Base-by-base conservation (phyloP, 2,888 invertebrate species). In the Chydorus sphaericus region DNA sequence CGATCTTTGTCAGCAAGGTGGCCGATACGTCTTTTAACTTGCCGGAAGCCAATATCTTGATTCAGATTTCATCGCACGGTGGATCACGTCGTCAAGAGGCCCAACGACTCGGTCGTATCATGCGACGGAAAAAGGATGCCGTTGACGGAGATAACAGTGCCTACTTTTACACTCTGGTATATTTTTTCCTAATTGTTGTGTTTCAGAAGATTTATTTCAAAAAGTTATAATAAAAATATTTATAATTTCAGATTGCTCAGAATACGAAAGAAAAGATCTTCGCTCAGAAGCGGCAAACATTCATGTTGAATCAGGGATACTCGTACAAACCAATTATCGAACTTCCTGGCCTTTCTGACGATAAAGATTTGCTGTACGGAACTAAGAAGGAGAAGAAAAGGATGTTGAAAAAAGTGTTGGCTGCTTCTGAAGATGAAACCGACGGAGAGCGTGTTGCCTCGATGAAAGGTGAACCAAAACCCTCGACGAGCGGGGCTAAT, bases 11-110 rank as follows among this genome's bases (percentile, higher is more conserved):
- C 57, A 96, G 96, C 64, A 97, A 98, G 78, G 96, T 98, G 7
- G 98, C 98, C 1, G 98, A 99, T 68, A 99, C 97, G 0, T 97
- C 96, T 55, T 99, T 99, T 70, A 98, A 98, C 78, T 77, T 98
- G 66, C 98, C 98, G 0, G 98, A 99, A 72, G 98, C 98, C 0
- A 98, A 98, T 70, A 97, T 99, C 1, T 74, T 98, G 30, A 91
- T 98, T 65, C 98, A 98, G 74, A 96, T 98, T 59, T 98, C 97
- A 0, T 96, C 97, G 2, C 98, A 99, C 68, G 98, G 98, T 58
- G 98, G 98, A 5, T 97, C 97, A 0, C 76, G 98, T 58, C 76
- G 98, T 61, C 98, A 98, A 70, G 98, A 98, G 70, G 98, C 98
- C 1, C 98, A 98, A 70, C 79, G 98, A 67, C 77, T 98, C 64